Base-by-base conservation (phyloP, 2,113 vertebrate genomes). In the Drymodes brunneopygia region DNA sequence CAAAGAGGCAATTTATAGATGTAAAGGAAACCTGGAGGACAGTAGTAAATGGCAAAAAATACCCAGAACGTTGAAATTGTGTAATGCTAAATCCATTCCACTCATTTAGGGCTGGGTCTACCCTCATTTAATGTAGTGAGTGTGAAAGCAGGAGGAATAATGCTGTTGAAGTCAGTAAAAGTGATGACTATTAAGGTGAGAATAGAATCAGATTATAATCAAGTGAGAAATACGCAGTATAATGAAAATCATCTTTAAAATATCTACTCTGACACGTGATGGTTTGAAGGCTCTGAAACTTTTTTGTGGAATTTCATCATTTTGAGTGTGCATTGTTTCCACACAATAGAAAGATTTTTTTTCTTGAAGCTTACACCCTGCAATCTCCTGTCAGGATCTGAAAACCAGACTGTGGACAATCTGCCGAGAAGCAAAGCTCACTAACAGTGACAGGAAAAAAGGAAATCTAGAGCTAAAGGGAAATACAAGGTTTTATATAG, bases 311-410 rank as follows among this genome's bases (percentile, higher is more conserved):
- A 51, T 40, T 87, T 9, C 58, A 11, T 71, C 0, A 29, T 89
- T 92, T 67, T 9, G 12, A 57, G 42, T 70, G 33, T 51, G 21
- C 15, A 5, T 29, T 13, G 6, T 31, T 92, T 91, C 73, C 53
- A 23, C 1, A 64, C 18, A 91, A 33, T 4, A 45, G 7, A 53
- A 53, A 33, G 6, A 9, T 19, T 42, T 62, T 67, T 84, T 74
- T 53, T 27, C 35, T 7, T 0, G 72, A 19, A 0, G 0, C 20
- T 85, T 45, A 48, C 44, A 27, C 12, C 11, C 31, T 86, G 31
- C 12, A 48, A 7, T 84, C 40, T 89, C 21, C 61, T n/a, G 16
- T n/a, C 36, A 90, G 56, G 22, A 58, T 29, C 42, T 86, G 64
- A 80, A 95, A 93, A 15, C 15, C 31, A 73, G 29, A 31, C 38